Evolutionary conservation across 2,797 vertebrate species (phyloP).

Genomic region (Atherinosoma microstoma): DNA sequence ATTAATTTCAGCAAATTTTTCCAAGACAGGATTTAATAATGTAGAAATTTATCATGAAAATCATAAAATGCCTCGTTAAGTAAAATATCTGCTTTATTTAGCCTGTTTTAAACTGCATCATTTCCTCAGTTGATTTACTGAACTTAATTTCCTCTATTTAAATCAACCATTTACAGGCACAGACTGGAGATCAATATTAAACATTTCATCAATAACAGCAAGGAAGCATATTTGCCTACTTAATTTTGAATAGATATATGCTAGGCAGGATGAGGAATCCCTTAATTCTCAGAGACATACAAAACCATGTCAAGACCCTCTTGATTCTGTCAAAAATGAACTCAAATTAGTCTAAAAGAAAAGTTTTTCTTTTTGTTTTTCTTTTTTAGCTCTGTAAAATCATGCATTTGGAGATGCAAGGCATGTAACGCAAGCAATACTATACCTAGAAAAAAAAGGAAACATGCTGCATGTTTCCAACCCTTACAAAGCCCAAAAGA

Average conservation of each 20-base stretch:
- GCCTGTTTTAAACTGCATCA: neutral
- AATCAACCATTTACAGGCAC: no score
- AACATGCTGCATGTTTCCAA: conserved; percentile 2
- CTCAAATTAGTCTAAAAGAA: conserved; percentile 12
- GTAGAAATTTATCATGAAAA: neutral
- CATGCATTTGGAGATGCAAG: neutral
- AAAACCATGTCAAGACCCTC: neutral
- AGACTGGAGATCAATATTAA: no score
- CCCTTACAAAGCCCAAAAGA: neutral
- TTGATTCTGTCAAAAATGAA: conserved; percentile 1
- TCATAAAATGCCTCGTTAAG: neutral
- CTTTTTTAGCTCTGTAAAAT: no score
- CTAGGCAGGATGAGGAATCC: no score
- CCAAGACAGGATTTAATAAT: neutral
- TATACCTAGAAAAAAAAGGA: conserved; percentile 5
- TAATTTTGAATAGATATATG: no score
- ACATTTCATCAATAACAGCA: no score
- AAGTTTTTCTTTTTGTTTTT: neutral
- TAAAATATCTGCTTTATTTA: neutral
- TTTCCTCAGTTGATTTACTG: neutral
- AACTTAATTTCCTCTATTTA: neutral
- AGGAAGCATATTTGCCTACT: no score
- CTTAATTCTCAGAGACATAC: neutral
- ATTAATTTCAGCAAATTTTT: no score
- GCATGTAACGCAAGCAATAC: neutral